These are phyloP conservation scores for Chamaedrilus cognettii DNA, from an alignment of 2,888 invertebrate species.

Conservation along the genomic window DNA sequence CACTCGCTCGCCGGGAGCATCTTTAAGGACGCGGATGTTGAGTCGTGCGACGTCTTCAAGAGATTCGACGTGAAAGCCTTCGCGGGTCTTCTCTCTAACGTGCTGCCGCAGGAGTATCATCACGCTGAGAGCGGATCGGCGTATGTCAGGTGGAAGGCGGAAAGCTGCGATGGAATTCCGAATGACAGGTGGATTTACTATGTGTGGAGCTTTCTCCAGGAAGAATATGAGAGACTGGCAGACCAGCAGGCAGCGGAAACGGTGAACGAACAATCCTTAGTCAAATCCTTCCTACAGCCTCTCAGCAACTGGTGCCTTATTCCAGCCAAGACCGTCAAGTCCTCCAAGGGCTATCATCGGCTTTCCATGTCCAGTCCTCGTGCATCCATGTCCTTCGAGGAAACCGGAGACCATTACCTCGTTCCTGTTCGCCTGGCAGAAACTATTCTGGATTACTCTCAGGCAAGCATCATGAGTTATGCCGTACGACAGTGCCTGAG, in stretches of 20 bases:
- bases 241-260: conserved; percentile 6
- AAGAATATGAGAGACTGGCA: neutral
- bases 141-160: conserved; percentile 26
- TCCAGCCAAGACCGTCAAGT: conserved; percentile 23
- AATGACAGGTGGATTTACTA: conserved; percentile 30
- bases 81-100: conserved; percentile 31
- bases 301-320: conserved; percentile 37
- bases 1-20: conserved; percentile 28
- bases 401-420: conserved; percentile 23
- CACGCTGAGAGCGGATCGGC: neutral
- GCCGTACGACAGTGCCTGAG: conserved; percentile 33
- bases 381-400: conserved; percentile 7
- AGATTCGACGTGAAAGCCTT: conserved; percentile 36
- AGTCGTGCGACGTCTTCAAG: conserved; percentile 31
- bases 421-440: conserved; percentile 34
- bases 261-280: conserved; percentile 20
- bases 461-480: conserved; percentile 34
- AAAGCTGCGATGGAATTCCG: conserved; percentile 19
- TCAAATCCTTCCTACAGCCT: conserved; percentile 26
- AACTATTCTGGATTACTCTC: conserved; percentile 37
- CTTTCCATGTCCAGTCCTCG: neutral
- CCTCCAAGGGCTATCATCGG: conserved; percentile 7
- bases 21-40: conserved; percentile 34
- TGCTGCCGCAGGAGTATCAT: conserved; percentile 11
- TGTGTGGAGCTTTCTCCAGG: conserved; percentile 34